Evolutionary conservation across 2,797 vertebrate genomes (phyloP).

Genomic region (Pogonophryne albipinna): DNA sequence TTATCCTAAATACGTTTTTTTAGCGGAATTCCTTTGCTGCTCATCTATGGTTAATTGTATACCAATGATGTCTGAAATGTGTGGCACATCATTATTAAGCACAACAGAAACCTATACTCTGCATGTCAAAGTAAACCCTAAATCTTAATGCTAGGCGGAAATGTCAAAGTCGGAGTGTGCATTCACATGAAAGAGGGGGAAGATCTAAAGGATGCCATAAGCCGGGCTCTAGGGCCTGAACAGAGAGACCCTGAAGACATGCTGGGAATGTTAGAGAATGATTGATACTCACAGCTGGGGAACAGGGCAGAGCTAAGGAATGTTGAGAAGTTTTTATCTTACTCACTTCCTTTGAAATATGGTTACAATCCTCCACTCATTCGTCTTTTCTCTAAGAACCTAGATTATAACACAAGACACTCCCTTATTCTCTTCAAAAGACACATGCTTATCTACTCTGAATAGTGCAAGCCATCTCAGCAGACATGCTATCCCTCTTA

Average conservation of each 20-base stretch:
- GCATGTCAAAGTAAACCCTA: conserved; percentile 46
- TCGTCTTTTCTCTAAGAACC: conserved; percentile 62
- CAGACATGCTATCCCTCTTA: conserved; percentile 29
- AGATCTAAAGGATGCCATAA: conserved; percentile 80
- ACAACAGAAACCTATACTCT: conserved; percentile 38
- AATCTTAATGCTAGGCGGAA: conserved; percentile 70
- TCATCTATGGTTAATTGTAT: conserved; percentile 25
- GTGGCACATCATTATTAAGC: conserved; percentile 43
- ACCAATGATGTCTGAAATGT: conserved; percentile 48
- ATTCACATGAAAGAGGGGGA: conserved; percentile 75
- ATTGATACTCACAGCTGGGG: conserved; percentile 76
- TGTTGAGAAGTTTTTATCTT: conserved; percentile 69
- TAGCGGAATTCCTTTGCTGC: conserved; percentile 7
- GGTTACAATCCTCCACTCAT: conserved; percentile 64
- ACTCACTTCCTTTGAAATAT: conserved; percentile 71
- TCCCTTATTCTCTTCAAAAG: conserved; percentile 60
- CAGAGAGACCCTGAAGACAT: conserved; percentile 74
- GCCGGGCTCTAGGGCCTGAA: conserved; percentile 71
- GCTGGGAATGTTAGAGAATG: conserved; percentile 79
- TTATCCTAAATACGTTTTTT: conserved; percentile 10
- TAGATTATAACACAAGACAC: conserved; percentile 62
- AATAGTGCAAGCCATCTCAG: conserved; percentile 14
- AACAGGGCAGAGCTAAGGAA: conserved; percentile 63
- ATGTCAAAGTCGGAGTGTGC: conserved; percentile 64
- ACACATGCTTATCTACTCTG: conserved; percentile 19